A percentile compares a stretch with the other conserved stretches of the same genome.
phyloP scores from a whole-genome alignment of 2,113 vertebrate species.

The Callaeas wilsoni region DNA sequence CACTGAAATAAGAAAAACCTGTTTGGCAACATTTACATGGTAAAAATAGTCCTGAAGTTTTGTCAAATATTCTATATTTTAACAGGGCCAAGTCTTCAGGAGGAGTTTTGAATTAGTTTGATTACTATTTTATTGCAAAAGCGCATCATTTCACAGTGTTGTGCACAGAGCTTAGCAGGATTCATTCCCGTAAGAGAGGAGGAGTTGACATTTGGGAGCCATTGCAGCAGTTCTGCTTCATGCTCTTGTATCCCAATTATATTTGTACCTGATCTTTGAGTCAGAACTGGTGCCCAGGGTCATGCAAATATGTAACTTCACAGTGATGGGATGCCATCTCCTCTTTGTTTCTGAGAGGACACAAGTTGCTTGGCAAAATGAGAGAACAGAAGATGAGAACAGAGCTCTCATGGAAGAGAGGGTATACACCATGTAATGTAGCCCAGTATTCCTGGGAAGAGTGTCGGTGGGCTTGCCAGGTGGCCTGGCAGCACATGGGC shows the following conservation, averaged over 20 bases:
- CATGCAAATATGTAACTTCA: neutral
- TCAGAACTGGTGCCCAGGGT: neutral
- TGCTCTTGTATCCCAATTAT: neutral
- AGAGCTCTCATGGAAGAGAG: neutral
- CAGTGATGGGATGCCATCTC: neutral
- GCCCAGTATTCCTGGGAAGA: neutral
- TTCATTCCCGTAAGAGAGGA: neutral
- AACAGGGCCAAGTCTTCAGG: neutral
- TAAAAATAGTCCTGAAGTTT: neutral
- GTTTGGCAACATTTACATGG: neutral
- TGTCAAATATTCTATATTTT: neutral
- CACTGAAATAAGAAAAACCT: neutral
- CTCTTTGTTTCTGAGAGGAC: neutral
- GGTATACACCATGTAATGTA: fast-evolving
- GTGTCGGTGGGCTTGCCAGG: neutral
- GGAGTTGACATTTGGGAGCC: fast-evolving
- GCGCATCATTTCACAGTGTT: neutral
- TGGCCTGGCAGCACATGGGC: neutral
- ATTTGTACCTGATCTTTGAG: neutral
- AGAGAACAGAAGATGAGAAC: neutral
- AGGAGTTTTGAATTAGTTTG: neutral
- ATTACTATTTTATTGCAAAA: neutral
- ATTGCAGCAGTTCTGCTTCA: neutral
- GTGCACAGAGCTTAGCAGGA: neutral
- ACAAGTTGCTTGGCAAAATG: neutral